Evolutionary conservation across 2,113 vertebrate species (phyloP).

Genomic region (Porphyrio hochstetteri): DNA sequence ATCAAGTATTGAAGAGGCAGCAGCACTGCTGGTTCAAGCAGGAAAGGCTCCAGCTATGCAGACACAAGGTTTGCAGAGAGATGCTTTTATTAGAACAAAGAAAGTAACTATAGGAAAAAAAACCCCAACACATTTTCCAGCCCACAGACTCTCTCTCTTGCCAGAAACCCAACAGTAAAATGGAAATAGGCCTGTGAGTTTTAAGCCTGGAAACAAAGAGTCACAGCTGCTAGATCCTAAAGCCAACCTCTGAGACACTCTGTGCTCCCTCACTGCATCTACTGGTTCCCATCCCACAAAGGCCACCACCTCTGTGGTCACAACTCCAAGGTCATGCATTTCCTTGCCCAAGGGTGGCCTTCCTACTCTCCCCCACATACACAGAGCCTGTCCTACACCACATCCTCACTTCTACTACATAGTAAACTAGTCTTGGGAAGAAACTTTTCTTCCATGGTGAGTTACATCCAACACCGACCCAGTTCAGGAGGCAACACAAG

Average conservation of each 20-base stretch:
- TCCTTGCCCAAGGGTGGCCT: too few species aligned
- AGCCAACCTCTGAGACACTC: background rate
- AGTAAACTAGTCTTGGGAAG: background rate
- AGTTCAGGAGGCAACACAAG: fast-evolving
- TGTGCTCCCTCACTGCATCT: background rate
- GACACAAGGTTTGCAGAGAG: background rate
- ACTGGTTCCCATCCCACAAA: background rate
- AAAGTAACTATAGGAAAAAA: background rate
- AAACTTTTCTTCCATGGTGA: background rate
- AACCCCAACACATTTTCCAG: background rate
- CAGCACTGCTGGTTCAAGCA: background rate
- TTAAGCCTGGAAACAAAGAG: background rate
- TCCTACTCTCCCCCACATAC: fast-evolving
- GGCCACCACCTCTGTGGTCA: background rate
- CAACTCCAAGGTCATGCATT: background rate
- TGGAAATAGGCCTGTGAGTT: background rate
- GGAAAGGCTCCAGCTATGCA: background rate
- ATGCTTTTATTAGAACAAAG: background rate
- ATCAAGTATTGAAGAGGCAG: background rate
- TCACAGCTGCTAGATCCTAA: background rate
- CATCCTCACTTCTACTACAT: background rate
- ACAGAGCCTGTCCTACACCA: background rate
- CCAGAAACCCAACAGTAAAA: background rate
- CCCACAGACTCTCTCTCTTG: background rate
- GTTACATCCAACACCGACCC: background rate